A percentile compares a stretch with the other conserved stretches of the same genome.
phyloP scores from a whole-genome alignment of 2,113 vertebrate genomes.

The Oreotrochilus melanogaster region DNA sequence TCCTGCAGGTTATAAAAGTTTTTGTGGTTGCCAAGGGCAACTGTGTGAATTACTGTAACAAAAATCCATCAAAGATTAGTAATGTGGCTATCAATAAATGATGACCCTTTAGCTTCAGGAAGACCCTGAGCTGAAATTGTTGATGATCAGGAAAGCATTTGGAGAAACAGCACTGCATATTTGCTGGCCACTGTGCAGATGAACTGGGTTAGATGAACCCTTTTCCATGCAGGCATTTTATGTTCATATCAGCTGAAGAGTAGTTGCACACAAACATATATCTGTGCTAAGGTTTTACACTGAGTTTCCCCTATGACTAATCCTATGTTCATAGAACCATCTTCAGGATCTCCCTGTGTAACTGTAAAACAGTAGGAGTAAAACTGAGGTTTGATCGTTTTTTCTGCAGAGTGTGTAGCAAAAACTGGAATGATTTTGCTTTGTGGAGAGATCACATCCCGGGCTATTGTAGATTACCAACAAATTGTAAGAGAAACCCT shows the following conservation, averaged over 20 bases:
- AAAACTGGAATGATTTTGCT: conserved; percentile 89
- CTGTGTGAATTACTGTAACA: background rate
- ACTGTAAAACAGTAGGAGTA: background rate
- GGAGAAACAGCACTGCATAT: background rate
- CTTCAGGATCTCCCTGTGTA: background rate
- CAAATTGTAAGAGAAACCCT: conserved; percentile 82
- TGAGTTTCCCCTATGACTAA: background rate
- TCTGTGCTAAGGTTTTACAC: background rate
- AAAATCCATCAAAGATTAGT: background rate
- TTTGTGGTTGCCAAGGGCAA: background rate
- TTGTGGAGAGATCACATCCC: conserved; percentile 84
- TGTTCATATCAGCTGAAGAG: background rate
- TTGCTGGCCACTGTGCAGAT: background rate
- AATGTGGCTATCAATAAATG: background rate
- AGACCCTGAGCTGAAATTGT: background rate
- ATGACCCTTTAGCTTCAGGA: background rate
- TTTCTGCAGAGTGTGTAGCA: conserved; percentile 80
- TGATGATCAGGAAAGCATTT: background rate
- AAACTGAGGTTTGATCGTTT: background rate
- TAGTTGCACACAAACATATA: background rate
- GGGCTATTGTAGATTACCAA: conserved; percentile 82
- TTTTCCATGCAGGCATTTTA: background rate
- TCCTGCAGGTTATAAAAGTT: background rate
- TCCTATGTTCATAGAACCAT: background rate
- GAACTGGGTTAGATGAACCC: background rate